These are phyloP conservation scores for Galaxea fascicularis DNA, from an alignment of 92 coral and sea anemone species.

Conservation along the genomic window DNA sequence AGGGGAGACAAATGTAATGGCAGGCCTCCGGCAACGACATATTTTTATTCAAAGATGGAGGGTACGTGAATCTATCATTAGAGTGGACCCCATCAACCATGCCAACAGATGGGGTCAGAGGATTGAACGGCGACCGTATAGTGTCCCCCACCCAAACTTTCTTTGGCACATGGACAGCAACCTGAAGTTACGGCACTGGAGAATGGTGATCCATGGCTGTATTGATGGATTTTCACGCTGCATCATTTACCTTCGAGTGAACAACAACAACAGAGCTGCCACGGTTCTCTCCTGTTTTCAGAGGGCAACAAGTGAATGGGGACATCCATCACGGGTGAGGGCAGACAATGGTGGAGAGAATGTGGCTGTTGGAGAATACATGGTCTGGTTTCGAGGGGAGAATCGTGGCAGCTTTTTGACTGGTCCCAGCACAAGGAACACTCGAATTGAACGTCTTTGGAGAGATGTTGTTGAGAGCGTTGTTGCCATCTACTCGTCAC, in stretches of 20 bases:
- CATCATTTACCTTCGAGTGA: slow-evolving; percentile 42
- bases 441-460: slow-evolving; percentile 70
- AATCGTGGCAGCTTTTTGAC: slow-evolving; percentile 66
- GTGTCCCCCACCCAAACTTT: slow-evolving; percentile 69
- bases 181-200: slow-evolving; percentile 59
- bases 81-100: slow-evolving; percentile 61
- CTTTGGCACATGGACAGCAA: slow-evolving; percentile 71
- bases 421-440: slow-evolving; percentile 65
- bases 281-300: slow-evolving; percentile 62
- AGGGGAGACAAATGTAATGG: slow-evolving; percentile 64
- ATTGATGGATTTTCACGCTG: slow-evolving; percentile 57
- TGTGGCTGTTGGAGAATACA: slow-evolving; percentile 59
- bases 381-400: slow-evolving; percentile 43
- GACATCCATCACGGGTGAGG: slow-evolving; percentile 61
- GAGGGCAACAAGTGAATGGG: slow-evolving; percentile 35
- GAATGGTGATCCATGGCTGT: slow-evolving; percentile 68
- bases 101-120: slow-evolving; percentile 67
- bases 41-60: slow-evolving; percentile 65
- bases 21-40: slow-evolving; percentile 37
- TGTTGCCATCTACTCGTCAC: slow-evolving; percentile 20
- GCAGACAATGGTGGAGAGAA: slow-evolving; percentile 68
- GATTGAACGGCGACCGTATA: slow-evolving; percentile 56
- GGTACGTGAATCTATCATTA: slow-evolving; percentile 42
- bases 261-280: slow-evolving; percentile 61
- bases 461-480: slow-evolving; percentile 66